Conservation (phyloP, 2,797 vertebrate genomes). For the Peromyscus melanophrys region DNA sequence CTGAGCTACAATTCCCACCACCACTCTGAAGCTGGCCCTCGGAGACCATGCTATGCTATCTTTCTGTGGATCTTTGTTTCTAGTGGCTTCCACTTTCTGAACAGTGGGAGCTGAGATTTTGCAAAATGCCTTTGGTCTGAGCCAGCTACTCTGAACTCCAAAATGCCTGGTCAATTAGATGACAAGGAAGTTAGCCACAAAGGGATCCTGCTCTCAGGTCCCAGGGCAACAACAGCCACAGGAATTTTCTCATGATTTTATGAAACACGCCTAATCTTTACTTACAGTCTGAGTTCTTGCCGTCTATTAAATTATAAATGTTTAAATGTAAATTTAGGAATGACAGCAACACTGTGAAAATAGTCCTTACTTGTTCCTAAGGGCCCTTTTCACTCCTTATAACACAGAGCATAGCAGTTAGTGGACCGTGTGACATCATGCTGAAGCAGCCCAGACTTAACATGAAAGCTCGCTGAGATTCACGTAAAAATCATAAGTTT, state of each 20-base stretch:
- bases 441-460: background rate
- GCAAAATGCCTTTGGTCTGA: background rate
- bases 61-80: background rate
- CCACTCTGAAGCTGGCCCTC: background rate
- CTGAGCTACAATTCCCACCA: background rate
- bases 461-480: background rate
- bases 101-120: background rate
- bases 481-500: background rate
- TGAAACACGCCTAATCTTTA: background rate
- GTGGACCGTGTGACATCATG: rapidly evolving
- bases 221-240: background rate
- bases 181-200: background rate
- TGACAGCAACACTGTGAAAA: background rate
- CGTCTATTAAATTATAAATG: background rate
- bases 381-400: background rate
- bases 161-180: background rate
- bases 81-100: background rate
- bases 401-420: background rate
- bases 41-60: background rate
- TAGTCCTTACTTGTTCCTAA: background rate
- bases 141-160: background rate
- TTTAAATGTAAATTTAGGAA: background rate
- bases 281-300: background rate
- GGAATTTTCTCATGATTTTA: background rate
- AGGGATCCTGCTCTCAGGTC: background rate